A percentile compares a stretch with the other conserved stretches of the same genome.
phyloP scores from a whole-genome alignment of 2,888 invertebrate species.

The Lepidochitona cinerea region DNA sequence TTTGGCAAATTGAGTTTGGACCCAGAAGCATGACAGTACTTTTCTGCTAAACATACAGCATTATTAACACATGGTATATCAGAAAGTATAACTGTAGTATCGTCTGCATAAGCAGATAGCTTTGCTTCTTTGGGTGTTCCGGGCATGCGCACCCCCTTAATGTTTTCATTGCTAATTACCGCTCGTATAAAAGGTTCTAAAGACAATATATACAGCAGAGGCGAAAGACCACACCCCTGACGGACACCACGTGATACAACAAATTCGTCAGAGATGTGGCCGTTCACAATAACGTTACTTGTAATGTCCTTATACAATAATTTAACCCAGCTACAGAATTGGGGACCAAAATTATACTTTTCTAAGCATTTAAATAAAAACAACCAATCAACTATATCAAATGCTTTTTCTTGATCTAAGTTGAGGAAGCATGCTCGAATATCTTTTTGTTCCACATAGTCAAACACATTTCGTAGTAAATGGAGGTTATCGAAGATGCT shows the following conservation, averaged over 20 bases:
- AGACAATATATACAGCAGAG: neutral
- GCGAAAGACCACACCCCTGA: neutral
- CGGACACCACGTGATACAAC: neutral
- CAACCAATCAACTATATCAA: slow-evolving; percentile 35
- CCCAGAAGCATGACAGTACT: neutral
- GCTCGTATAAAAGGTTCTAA: neutral
- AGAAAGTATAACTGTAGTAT: neutral
- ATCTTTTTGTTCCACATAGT: too few relatives aligned
- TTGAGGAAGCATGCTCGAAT: slow-evolving; percentile 26
- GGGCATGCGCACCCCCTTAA: neutral
- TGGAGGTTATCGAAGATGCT: too few relatives aligned
- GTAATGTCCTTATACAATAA: slow-evolving; percentile 3
- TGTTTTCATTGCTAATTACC: neutral
- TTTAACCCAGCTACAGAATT: slow-evolving; percentile 20
- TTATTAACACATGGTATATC: neutral
- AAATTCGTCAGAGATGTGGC: neutral
- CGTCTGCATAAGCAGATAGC: neutral
- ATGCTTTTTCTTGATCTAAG: slow-evolving; percentile 44
- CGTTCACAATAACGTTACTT: slow-evolving; percentile 4
- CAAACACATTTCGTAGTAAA: too few relatives aligned
- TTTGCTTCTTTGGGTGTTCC: neutral
- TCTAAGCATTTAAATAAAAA: slow-evolving; percentile 32
- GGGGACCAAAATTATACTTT: slow-evolving; percentile 33
- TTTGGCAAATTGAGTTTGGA: neutral
- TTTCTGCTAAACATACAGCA: neutral